These are phyloP conservation scores for Nyctereutes procyonoides DNA, from an alignment of 2,113 vertebrate genomes.

Conservation along the genomic window DNA sequence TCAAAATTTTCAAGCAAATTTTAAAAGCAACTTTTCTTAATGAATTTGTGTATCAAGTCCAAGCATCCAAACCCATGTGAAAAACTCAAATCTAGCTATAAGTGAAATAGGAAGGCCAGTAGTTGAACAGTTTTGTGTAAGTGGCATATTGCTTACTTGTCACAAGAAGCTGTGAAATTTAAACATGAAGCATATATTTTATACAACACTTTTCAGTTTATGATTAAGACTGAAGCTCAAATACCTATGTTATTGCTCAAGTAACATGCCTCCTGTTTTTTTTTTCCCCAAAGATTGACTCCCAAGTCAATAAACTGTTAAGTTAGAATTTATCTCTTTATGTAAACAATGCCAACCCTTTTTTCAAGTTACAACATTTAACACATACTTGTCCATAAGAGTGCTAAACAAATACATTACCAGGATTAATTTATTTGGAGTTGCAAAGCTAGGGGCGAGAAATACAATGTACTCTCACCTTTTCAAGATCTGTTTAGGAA, in stretches of 20 bases:
- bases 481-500: neutral
- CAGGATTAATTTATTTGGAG: neutral
- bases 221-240: constrained; percentile 21
- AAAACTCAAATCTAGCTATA: neutral
- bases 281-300: neutral
- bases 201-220: neutral
- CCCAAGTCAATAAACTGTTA: neutral
- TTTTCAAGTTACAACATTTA: constrained; percentile 15
- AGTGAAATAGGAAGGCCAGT: neutral
- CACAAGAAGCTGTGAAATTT: constrained; percentile 35
- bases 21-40: neutral
- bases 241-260: neutral
- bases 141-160: neutral
- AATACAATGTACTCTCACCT: neutral
- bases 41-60: neutral
- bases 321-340: neutral
- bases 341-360: neutral
- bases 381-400: neutral
- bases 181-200: neutral
- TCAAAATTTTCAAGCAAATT: constrained; percentile 11
- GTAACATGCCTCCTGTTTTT: neutral
- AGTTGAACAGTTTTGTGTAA: neutral
- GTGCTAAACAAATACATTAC: neutral
- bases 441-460: neutral
- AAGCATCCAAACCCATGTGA: neutral